Base-by-base conservation (phyloP, 2,113 vertebrate genomes). In the Urocynchramus pylzowi region DNA sequence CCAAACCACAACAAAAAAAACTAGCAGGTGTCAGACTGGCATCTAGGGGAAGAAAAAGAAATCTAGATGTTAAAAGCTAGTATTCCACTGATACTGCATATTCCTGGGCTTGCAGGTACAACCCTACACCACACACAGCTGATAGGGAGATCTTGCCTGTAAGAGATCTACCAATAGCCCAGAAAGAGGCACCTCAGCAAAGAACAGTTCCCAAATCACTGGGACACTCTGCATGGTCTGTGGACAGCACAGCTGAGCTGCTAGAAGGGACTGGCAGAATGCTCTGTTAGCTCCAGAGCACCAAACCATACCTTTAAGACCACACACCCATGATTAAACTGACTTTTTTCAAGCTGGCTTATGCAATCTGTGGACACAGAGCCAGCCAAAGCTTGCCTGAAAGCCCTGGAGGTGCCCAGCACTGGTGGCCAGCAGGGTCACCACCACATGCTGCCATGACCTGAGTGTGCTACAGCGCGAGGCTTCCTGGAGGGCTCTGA, bases 401-500 rank as follows among this genome's bases (percentile, higher is more conserved):
- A 68, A 91, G 57, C 59, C 47, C 47, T 35, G 31, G 22, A 69
- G 45, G 54, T 28, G 22, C 22, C 16, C 21, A 59, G 37, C 23
- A 30, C 39, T 9, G 9, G 28, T 42, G 42, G 23, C 47, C 45
- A 79, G 37, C 68, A 31, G 59, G 30, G 9, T 49, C 49, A 45
- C 13, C 1, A 0, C 20, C n/a, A 30, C 42, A 8, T 8, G 10
- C 52, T 28, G 9, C 10, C 56, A 41, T 5, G 0, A 65, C 20
- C 37, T 59, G n/a, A n/a, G n/a, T n/a, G n/a, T n/a, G n/a, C n/a
- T n/a, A n/a, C n/a, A n/a, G n/a, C n/a, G n/a, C n/a, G n/a, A n/a
- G n/a, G 7, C 18, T 5, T 74, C 45, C 47, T 84, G 3, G 7
- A 57, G 56, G 28, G 79, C 52, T 88, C 26, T 35, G 21, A 39